Conservation (phyloP, 2,888 invertebrate species). For the Pyrrhosoma nymphula region DNA sequence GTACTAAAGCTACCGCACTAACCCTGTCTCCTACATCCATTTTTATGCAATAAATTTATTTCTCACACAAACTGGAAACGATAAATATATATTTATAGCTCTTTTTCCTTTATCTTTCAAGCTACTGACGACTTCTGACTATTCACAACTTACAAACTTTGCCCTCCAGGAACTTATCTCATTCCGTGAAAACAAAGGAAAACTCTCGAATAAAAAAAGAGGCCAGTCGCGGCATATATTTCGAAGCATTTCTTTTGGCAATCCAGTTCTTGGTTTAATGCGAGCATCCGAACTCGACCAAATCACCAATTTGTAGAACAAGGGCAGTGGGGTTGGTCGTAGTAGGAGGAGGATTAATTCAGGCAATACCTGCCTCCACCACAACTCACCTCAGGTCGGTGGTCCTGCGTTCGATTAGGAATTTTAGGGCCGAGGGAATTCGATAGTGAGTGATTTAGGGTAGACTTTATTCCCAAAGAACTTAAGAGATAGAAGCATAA, state of each 20-base stretch:
- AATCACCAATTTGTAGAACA: background rate
- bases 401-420: background rate
- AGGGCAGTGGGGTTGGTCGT: too few relatives aligned
- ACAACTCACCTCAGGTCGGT: background rate
- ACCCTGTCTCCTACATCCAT: too few relatives aligned
- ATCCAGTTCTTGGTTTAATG: background rate
- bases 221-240: background rate
- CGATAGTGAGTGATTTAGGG: background rate
- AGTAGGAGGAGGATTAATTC: background rate
- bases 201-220: background rate
- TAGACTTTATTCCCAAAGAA: background rate
- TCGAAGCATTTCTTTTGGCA: background rate
- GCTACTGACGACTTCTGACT: too few relatives aligned
- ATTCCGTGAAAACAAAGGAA: background rate
- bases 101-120: too few relatives aligned
- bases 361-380: background rate
- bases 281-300: background rate
- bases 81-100: too few relatives aligned
- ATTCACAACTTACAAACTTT: background rate
- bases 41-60: too few relatives aligned
- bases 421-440: background rate
- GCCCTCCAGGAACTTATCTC: background rate
- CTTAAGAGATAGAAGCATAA: conserved; percentile 6
- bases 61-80: too few relatives aligned
- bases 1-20: too few relatives aligned